phyloP scores from a whole-genome alignment of 2,888 invertebrate genomes.

The Tridacna gigas region DNA sequence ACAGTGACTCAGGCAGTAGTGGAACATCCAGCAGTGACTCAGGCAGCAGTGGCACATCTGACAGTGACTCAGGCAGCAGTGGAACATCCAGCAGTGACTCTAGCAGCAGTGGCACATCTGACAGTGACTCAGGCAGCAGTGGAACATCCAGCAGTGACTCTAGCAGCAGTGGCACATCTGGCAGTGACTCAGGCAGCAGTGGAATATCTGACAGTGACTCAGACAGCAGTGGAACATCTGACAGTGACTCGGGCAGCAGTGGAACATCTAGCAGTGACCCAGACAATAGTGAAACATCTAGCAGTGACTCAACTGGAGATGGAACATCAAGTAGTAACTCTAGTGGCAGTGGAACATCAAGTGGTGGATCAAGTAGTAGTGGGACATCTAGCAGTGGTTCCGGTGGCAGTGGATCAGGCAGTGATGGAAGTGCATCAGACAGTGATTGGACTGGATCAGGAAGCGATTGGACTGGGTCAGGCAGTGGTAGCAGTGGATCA shows the following conservation, averaged over 20 bases:
- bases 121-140: background rate
- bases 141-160: background rate
- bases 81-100: no score
- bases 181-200: conserved; percentile 3
- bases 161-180: no score
- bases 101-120: no score
- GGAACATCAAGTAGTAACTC: background rate
- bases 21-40: background rate
- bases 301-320: background rate
- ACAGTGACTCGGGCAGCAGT: background rate
- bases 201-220: background rate
- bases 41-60: background rate
- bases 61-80: no score
- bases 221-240: no score
- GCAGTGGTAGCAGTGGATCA: background rate
- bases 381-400: background rate
- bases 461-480: background rate
- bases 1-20: background rate
- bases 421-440: background rate
- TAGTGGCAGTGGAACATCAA: background rate
- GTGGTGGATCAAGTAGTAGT: background rate
- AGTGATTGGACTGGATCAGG: background rate
- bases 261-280: background rate
- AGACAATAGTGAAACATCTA: background rate
- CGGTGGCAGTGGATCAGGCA: background rate